phyloP scores from a whole-genome alignment of 2,888 invertebrate species.

The Thera obeliscata region DNA sequence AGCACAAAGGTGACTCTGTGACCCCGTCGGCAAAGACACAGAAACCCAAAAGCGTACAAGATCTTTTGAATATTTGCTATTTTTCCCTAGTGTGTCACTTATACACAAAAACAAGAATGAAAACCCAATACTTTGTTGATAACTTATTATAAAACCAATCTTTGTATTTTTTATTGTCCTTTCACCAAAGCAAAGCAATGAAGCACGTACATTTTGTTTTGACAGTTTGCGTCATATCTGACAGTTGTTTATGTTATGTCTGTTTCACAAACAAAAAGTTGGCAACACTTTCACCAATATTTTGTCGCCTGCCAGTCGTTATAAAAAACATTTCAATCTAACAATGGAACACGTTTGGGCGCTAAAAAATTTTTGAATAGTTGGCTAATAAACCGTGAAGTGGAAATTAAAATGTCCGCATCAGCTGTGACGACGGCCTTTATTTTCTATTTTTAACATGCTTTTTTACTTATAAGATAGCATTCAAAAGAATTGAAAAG shows the following conservation, averaged over 20 bases:
- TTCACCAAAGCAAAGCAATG: conserved; percentile 44
- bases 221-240: conserved; percentile 54
- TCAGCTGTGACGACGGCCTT: conserved; percentile 29
- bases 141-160: conserved; percentile 43
- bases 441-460: conserved; percentile 17
- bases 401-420: conserved; percentile 58
- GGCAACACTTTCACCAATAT: conserved; percentile 67
- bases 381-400: conserved; percentile 61
- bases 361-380: conserved; percentile 59
- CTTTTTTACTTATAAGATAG: not conserved
- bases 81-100: too few relatives aligned
- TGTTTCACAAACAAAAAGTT: conserved; percentile 49
- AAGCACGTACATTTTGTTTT: conserved; percentile 44
- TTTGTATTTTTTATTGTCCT: conserved; percentile 47
- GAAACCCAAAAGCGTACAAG: conserved; percentile 43
- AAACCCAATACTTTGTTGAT: conserved; percentile 49
- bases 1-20: conserved; percentile 64
- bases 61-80: not conserved
- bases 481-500: conserved; percentile 23
- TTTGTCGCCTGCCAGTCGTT: conserved; percentile 55
- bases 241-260: conserved; percentile 58
- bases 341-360: conserved; percentile 66
- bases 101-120: conserved; percentile 10
- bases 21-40: conserved; percentile 55
- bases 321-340: conserved; percentile 48